Base-by-base conservation (phyloP, 2,888 invertebrate species). In the Aspidapion aeneum region DNA sequence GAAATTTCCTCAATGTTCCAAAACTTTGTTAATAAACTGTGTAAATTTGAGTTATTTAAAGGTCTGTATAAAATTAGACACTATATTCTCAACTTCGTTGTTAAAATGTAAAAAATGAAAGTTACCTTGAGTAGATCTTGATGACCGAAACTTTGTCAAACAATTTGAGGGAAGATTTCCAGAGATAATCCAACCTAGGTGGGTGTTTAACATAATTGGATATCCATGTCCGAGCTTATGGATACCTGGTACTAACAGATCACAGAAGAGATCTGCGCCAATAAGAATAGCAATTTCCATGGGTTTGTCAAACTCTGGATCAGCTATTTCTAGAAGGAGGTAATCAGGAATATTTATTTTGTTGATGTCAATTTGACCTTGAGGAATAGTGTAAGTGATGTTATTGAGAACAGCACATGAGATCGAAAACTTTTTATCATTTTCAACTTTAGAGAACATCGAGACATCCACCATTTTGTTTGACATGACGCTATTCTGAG, bases 141-240 rank as follows among this genome's bases (percentile, higher is more conserved):
- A 52, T 3, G 3, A 54, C 18, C n/a, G 19, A n/a, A 50, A 12
- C 1, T 35, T 18, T 58, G 49, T n/a, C 16, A 59, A 2, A 48
- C 35, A 58, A 1, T 20, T 16, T 21, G 21, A 17, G 7, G 61
- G 51, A 19, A 66, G 17, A 7, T 22, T 52, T 22, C 64, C 68
- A 9, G 57, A 57, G 12, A 68, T 18, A 21, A 66, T 57, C 64
- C 64, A 65, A n/a, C 68, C 68, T 20, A 67, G 35, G 18, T 63
- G 58, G 2, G 63, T 64, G 20, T 67, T 65, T 21, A 64, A 16
- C n/a, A 65, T 18, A 48, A 21, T 60, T 9, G 66, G 66, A 7
- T 63, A 21, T 18, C 50, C 48, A 1, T 58, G 51, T 17, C 66
- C 63, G 9, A 68, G 22, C 18, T 50, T 51, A 16, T 61, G 12